Evolutionary conservation across 2,797 vertebrate species (phyloP), one percentile per base, ranked within the genome.

Genomic region (Argyrosomus regius): DNA sequence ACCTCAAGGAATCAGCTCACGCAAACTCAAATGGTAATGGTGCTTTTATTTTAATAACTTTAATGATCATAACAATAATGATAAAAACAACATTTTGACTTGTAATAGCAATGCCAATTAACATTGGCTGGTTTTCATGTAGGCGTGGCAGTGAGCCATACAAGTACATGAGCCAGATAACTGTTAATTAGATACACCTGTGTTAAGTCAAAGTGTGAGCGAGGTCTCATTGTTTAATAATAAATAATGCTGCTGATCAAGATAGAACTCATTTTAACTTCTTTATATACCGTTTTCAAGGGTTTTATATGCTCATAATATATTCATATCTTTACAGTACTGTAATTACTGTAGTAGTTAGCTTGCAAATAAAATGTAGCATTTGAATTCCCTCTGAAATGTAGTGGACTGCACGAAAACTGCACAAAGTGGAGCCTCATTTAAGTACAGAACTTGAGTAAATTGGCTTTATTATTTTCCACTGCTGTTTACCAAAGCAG

Each of bases 121-220:
- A 39, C 35, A 9, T 39, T 13, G 12, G 20, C 45, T 71, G 9
- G n/a, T 54, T 66, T n/a, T 43, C 18, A 56, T 49, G 43, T 10
- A 26, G 6, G 1, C 18, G 14, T 43, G 57, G 41, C 24, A n/a
- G 49, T 22, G 16, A 52, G 46, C 14, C 49, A 24, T 4, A 39
- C 10, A 18, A 9, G 14, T 1, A 20, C 8, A 61, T 14, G 5
- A 49, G 10, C 60, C 28, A 43, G 1, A 61, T 61, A 7, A 63
- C 14, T 64, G 48, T 66, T 59, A 74, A 78, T 72, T 50, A 54
- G 16, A 10, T n/a, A 68, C 10, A 50, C 46, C 1, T 48, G 22
- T 74, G 31, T 60, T 63, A 61, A 39, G n/a, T 17, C 31, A 53
- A 39, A 46, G 35, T 56, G 31, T n/a, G 48, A 66, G 18, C 64